Base-by-base conservation (phyloP, 2,888 invertebrate species). In the Hirtodrosophila cameraria region DNA sequence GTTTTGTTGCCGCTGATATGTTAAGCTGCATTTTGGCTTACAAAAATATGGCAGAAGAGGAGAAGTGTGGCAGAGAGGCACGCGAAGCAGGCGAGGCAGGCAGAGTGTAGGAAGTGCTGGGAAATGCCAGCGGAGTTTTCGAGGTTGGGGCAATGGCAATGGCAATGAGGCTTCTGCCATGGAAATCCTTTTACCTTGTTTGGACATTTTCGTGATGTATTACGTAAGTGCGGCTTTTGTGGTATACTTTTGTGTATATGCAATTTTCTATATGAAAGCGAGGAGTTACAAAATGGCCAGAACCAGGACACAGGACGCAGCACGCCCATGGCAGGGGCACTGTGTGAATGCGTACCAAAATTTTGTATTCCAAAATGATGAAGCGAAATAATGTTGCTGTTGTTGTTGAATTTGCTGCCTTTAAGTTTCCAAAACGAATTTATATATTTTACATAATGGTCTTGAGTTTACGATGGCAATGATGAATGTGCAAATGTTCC, bases 151-250 rank as follows among this genome's bases (percentile, higher is more conserved):
- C 30, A 43, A 59, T 55, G 72, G 73, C 68, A 68, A 57, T 76
- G 62, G 58, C 73, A 82, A 63, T 81, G 63, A 69, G 73, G 68
- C 64, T 42, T 46, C 57, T 53, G 64, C 70, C 57, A 64, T 62
- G 75, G 49, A 82, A 80, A 86, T 83, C 80, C 86, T 80, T 80
- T 83, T 80, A 80, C 76, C 80, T 86, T 83, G 76, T 76, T 86
- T 83, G 80, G 80, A 80, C 86, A 86, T 80, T 80, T 83, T 83
- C n/a, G 80, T 80, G 86, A 80, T 86, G 80, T 80, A 86, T 80
- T 86, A 86, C 83, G 86, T 86, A 80, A 80, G 80, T 83, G 80
- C 84, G 84, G 80, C 76, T 86, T 80, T 80, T 80, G 86, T 62
- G 80, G 80, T 60, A 59, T 66, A 61, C 70, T 70, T 62, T 68